These are phyloP conservation scores for Plutomurus gul DNA, from an alignment of 1,140 invertebrate genomes.

Conservation along the genomic window DNA sequence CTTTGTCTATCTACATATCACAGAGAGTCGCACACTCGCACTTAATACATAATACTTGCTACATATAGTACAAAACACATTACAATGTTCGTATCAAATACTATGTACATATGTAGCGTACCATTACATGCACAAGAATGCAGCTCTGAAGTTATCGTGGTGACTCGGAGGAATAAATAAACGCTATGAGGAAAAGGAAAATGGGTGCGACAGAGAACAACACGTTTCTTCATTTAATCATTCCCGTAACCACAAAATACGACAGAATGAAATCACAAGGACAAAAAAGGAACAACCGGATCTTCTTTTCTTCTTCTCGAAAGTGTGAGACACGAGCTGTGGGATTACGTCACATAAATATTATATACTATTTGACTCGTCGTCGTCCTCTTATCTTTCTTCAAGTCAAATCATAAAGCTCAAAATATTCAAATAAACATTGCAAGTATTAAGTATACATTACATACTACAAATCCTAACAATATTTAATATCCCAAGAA, in stretches of 20 bases:
- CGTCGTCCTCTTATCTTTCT: conserved; percentile 10
- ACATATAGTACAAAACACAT: no score
- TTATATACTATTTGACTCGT: no score
- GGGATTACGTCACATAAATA: conserved; percentile 9
- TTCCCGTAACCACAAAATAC: conserved; percentile 14
- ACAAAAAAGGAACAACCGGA: conserved; percentile 28
- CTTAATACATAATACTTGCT: no score
- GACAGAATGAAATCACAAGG: conserved; percentile 18
- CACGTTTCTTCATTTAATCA: conserved; percentile 24
- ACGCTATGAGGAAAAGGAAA: not conserved
- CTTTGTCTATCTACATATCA: no score
- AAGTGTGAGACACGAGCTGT: not conserved
- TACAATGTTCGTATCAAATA: no score
- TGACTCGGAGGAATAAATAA: not conserved
- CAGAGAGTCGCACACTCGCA: no score
- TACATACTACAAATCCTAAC: conserved; percentile 1
- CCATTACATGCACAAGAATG: no score
- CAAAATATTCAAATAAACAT: not conserved
- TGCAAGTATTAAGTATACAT: not conserved
- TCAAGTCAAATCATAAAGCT: not conserved
- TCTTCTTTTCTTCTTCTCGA: no score
- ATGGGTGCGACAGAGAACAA: conserved; percentile 23
- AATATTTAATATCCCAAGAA: not conserved
- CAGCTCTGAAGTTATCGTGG: no score
- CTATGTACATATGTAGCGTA: no score